Base-by-base conservation (phyloP, 2,888 invertebrate genomes). In the Tinea trinotella region DNA sequence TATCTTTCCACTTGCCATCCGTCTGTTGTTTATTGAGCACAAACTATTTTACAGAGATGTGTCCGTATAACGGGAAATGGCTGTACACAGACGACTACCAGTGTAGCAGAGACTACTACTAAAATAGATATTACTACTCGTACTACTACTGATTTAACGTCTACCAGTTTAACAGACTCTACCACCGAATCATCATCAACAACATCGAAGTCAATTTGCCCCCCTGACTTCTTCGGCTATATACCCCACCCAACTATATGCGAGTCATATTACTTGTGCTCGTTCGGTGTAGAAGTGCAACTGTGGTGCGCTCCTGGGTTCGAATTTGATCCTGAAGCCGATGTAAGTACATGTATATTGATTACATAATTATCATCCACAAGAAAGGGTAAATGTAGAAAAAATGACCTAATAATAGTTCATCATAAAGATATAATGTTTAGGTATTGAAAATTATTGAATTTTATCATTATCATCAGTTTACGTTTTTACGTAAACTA, bases 41-140 rank as follows among this genome's bases (percentile, higher is more conserved):
- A n/a, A n/a, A n/a, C n/a, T n/a, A 24, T 7, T 40, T 40, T 40
- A 24, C 24, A 40, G 40, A 12, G 13, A 40, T 40, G 40, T 40
- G 15, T 40, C 13, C 13, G 4, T 2, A 40, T 40, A 40, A n/a
- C 40, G 13, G 56, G 53, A 10, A 54, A 17, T 6, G 58, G 57
- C 1, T 57, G 58, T 35, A 58, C 55, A 54, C 53, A 20, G 30
- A 54, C 55, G 35, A 53, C 22, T 34, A 34, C 30, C 46, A 24
- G 18, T 18, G 20, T 22, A 17, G 15, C 53, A 50, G 35, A 15
- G 12, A 55, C 52, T 24, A 44, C 36, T 9, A 53, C 35, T 12
- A 50, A 49, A 40, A 7, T 19, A 53, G 36, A 35, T 34, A 56
- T 54, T 46, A 48, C 35, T 22, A 40, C 20, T 30, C 13, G 17